Conservation (phyloP, 1,140 invertebrate species). For the Aleiodes sp. region DNA sequence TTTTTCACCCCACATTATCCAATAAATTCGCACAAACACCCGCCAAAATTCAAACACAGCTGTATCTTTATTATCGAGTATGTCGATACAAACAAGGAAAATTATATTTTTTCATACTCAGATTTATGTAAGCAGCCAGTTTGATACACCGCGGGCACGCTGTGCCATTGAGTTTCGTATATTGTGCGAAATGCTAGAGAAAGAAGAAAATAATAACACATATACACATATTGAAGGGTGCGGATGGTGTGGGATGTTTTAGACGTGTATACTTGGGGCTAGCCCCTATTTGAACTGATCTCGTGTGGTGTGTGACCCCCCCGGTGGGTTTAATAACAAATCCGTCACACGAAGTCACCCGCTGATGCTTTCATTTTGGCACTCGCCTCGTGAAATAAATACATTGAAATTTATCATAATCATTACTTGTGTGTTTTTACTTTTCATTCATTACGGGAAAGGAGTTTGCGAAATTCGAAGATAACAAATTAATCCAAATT, state of each 20-base stretch:
- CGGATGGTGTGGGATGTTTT: constrained; percentile 16
- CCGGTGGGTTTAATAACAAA: constrained; percentile 13
- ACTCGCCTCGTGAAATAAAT: constrained; percentile 3
- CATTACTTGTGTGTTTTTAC: background rate
- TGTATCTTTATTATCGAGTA: background rate
- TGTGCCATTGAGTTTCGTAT: constrained; percentile 27
- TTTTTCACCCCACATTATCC: too few relatives aligned
- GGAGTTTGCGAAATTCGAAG: background rate
- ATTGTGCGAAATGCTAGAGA: constrained; percentile 17
- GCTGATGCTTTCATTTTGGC: constrained; percentile 2
- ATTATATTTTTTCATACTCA: constrained; percentile 2
- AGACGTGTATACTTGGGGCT: background rate
- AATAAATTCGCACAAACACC: too few relatives aligned
- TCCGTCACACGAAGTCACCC: constrained; percentile 9
- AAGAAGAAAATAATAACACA: background rate
- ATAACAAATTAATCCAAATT: too few relatives aligned
- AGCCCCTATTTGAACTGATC: constrained; percentile 5
- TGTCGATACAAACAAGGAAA: background rate
- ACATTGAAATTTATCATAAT: background rate
- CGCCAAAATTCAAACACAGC: too few relatives aligned
- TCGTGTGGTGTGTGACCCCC: constrained; percentile 14
- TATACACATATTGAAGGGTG: background rate
- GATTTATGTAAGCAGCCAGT: constrained; percentile 9
- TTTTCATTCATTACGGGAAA: background rate
- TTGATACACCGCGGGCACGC: constrained; percentile 23